These are phyloP conservation scores for Leptinotarsa defecta DNA, from an alignment of 1,140 invertebrate genomes.

Conservation along the genomic window DNA sequence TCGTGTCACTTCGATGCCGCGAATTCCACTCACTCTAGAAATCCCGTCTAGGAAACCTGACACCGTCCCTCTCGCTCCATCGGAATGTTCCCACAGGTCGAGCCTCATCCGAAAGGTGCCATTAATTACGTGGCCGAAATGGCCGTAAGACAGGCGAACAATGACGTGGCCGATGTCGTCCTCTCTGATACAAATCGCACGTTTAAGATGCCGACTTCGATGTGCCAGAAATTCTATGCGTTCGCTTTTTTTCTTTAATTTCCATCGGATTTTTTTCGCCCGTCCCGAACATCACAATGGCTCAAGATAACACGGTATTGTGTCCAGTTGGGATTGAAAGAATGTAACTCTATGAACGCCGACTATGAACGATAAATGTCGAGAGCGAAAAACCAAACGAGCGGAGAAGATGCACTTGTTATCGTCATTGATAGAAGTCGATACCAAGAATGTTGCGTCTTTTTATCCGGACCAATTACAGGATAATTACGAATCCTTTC, in stretches of 20 bases:
- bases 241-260: constrained; percentile 17
- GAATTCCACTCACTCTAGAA: too few relatives aligned
- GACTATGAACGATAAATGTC: not conserved
- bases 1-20: not conserved
- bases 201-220: constrained; percentile 35
- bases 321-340: constrained; percentile 11
- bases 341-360: not conserved
- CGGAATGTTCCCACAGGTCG: constrained; percentile 42
- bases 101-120: constrained; percentile 32
- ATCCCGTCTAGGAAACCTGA: not conserved
- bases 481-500: not conserved
- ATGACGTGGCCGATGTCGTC: constrained; percentile 39
- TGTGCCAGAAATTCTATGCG: constrained; percentile 33
- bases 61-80: not conserved
- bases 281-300: constrained; percentile 5
- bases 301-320: constrained; percentile 15
- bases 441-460: not conserved
- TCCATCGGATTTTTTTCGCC: not conserved
- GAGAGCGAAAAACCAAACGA: not conserved
- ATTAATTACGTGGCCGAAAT: constrained; percentile 43
- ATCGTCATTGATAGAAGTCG: not conserved
- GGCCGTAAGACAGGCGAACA: constrained; percentile 38
- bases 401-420: not conserved
- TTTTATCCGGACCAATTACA: not conserved
- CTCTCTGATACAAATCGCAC: constrained; percentile 40